Evolutionary conservation across 1,140 invertebrate species (phyloP).

Genomic region (Sycobia sp.): DNA sequence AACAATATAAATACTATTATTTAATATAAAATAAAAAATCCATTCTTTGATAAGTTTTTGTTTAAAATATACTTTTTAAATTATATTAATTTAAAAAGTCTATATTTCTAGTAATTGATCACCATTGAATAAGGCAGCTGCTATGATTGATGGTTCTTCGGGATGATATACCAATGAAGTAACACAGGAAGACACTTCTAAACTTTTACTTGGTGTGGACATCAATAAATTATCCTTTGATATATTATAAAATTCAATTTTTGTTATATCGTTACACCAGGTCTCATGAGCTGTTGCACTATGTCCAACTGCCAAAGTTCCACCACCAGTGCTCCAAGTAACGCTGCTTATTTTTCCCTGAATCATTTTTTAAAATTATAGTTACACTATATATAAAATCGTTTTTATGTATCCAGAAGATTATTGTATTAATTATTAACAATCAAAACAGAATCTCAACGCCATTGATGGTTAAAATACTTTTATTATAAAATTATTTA

Average conservation of each 20-base stretch:
- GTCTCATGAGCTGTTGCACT: constrained; percentile 49
- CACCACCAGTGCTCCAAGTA: constrained; percentile 58
- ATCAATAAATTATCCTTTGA: constrained; percentile 48
- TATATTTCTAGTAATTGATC: constrained; percentile 2
- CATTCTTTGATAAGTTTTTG: too few relatives aligned
- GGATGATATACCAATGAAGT: constrained; percentile 56
- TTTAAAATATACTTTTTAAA: too few relatives aligned
- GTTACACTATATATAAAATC: background rate
- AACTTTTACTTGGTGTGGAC: constrained; percentile 43
- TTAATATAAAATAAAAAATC: too few relatives aligned
- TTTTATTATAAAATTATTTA: background rate
- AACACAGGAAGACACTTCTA: constrained; percentile 55
- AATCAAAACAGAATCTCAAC: too few relatives aligned
- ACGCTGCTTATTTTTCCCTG: constrained; percentile 55
- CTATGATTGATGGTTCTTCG: constrained; percentile 56
- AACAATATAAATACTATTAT: too few relatives aligned
- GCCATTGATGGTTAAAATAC: background rate
- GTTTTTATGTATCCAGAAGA: too few relatives aligned
- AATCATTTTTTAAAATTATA: constrained; percentile 37
- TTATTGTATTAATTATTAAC: too few relatives aligned
- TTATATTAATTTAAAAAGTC: too few relatives aligned
- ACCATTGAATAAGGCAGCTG: constrained; percentile 58
- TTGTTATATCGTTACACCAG: constrained; percentile 57
- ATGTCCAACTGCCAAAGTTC: constrained; percentile 51
- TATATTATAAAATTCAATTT: constrained; percentile 55